phyloP scores from a whole-genome alignment of 2,113 vertebrate genomes.

The Eleginops maclovinus region DNA sequence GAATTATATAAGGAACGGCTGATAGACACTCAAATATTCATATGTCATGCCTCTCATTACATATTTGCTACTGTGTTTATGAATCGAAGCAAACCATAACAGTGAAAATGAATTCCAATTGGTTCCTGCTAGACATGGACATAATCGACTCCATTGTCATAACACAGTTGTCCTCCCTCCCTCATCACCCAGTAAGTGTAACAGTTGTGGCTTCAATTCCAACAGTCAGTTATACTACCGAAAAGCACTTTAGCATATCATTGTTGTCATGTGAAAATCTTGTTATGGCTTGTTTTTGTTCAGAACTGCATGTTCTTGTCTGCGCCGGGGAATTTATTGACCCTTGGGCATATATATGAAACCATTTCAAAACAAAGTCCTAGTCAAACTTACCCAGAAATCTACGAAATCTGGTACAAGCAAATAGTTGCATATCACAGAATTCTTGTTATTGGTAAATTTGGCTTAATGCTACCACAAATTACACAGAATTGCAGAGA shows the following conservation, averaged over 20 bases:
- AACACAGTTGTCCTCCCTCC: slow-evolving; percentile 22
- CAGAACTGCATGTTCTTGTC: slow-evolving; percentile 16
- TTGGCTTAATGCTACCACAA: slow-evolving; percentile 3
- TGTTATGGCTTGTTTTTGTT: slow-evolving; percentile 48
- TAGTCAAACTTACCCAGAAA: slow-evolving; percentile 19
- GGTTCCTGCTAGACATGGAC: slow-evolving; percentile 32
- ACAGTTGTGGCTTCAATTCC: slow-evolving; percentile 49
- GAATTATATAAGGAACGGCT: not conserved
- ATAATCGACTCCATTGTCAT: slow-evolving; percentile 39
- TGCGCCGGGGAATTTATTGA: slow-evolving; percentile 4
- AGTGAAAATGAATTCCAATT: slow-evolving; percentile 56
- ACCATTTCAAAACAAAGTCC: slow-evolving; percentile 19
- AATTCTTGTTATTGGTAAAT: slow-evolving; percentile 32
- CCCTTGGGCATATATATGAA: slow-evolving; percentile 27
- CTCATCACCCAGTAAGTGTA: slow-evolving; percentile 39
- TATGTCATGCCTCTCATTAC: slow-evolving; percentile 24
- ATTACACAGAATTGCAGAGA: slow-evolving; percentile 1
- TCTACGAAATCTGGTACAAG: not conserved
- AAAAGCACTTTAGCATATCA: slow-evolving; percentile 34
- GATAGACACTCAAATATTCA: slow-evolving; percentile 11
- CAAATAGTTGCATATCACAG: slow-evolving; percentile 21
- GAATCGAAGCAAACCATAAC: slow-evolving; percentile 7
- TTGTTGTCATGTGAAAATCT: slow-evolving; percentile 45
- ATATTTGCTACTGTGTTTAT: slow-evolving; percentile 51
- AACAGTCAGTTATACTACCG: slow-evolving; percentile 10